phyloP scores from a whole-genome alignment of 1,140 invertebrate genomes.

The Adelges cooleyi region DNA sequence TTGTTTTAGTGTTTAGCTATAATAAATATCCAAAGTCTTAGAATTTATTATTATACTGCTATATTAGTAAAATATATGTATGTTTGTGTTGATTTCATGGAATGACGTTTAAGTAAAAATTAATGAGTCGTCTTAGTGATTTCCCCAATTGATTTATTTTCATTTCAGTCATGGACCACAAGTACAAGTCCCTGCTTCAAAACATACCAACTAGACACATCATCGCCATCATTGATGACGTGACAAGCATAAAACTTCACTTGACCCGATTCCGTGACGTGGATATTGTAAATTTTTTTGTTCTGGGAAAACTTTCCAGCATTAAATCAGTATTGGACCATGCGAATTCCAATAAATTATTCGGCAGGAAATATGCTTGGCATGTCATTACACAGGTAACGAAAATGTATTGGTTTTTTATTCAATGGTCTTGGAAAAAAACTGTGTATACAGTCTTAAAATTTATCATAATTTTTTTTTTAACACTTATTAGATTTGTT shows the following conservation, averaged over 20 bases:
- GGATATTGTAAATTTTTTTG: constrained; percentile 79
- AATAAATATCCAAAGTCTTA: too few species aligned
- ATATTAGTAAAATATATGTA: too few species aligned
- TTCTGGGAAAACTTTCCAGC: constrained; percentile 56
- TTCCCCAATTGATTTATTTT: too few species aligned
- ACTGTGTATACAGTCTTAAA: background rate
- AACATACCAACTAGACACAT: constrained; percentile 79
- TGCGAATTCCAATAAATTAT: constrained; percentile 40
- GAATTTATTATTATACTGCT: too few species aligned
- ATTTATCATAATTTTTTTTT: background rate
- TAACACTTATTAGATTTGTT: background rate
- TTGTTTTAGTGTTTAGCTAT: too few species aligned
- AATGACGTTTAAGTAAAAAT: too few species aligned
- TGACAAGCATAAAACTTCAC: constrained; percentile 47
- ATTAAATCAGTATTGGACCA: constrained; percentile 56
- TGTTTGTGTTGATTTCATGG: too few species aligned
- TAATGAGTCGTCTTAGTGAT: too few species aligned
- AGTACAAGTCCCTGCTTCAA: constrained; percentile 75
- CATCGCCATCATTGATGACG: constrained; percentile 52
- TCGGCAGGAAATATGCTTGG: constrained; percentile 48
- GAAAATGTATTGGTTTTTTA: too few species aligned
- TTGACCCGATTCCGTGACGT: constrained; percentile 58
- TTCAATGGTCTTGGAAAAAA: background rate
- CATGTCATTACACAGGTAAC: constrained; percentile 46
- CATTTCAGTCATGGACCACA: constrained; percentile 76